Evolutionary conservation across 2,113 vertebrate genomes (phyloP), one percentile per base, ranked within the genome.

Genomic region (Rhadina sibilatrix): DNA sequence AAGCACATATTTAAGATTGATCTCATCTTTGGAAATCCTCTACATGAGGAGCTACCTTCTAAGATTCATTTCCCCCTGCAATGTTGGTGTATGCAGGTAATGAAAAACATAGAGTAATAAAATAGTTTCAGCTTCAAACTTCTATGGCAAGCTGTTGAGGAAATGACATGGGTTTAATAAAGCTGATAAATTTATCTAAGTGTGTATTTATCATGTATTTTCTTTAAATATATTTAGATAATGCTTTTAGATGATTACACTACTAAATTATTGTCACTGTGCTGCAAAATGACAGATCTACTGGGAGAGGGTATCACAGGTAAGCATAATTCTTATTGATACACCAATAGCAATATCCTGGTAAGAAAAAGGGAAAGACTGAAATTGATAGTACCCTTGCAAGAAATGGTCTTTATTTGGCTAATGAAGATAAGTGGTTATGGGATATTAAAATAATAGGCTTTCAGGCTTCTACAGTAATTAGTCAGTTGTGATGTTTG

Each of bases 271-370:
- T 97, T 99, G 71, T 99, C 99, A 17, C 97, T 98, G 15, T 99
- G 99, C 96, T 99, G 99, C 98, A 99, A 98, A 97, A 99, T 99
- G 99, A 98, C 98, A 12, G 99, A 99, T 88, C 98, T 99, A 30
- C 98, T 99, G 96, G 94, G 98, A 53, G 99, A 99, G 76, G 98
- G 98, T 87, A 98, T 99, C 89, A 98, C 98, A 88, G 97, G 98
- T 98, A 94, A 97, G 97, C 89, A 12, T 53, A 27, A 56, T 46
- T 83, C 24, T 57, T 82, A 76, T 53, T 54, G 10, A 75, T 91
- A 8, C 31, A 25, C 20, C 57, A 4, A 27, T 81, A 11, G 37
- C 42, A 76, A 12, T 86, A 69, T 74, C 12, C 6, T 82, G 21
- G 5, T 63, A 44, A 56, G 21, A 87, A 42, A 60, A 66, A 44